A percentile compares a stretch with the other conserved stretches of the same genome.
Conservation (phyloP, 2,888 invertebrate species). For the Aphidoletes aphidimyza region DNA sequence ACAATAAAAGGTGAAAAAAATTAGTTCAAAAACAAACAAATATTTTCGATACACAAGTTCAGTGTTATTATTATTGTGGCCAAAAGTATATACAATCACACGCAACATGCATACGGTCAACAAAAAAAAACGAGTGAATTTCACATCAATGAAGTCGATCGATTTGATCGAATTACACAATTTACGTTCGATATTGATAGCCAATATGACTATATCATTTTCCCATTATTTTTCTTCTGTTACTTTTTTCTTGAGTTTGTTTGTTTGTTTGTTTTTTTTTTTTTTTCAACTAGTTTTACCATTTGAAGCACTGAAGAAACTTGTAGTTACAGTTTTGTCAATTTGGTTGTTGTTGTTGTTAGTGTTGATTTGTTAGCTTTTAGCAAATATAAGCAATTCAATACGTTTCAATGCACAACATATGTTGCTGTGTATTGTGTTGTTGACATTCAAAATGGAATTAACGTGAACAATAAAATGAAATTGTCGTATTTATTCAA, state of each 20-base stretch:
- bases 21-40: neutral
- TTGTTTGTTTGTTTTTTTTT: no score
- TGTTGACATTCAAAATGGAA: neutral
- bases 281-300: no score
- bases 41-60: neutral
- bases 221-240: no score
- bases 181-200: no score
- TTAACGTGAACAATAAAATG: neutral
- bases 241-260: no score
- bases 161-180: no score
- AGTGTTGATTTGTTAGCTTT: neutral
- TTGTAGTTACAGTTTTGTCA: neutral
- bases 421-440: neutral
- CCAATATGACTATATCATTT: no score
- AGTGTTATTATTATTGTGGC: neutral
- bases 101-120: neutral
- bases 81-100: neutral
- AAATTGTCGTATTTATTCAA: neutral
- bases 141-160: neutral
- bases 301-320: no score
- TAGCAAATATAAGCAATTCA: constrained; percentile 8
- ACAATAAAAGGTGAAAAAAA: constrained; percentile 30
- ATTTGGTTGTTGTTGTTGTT: neutral
- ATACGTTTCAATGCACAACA: neutral
- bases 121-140: no score